Base-by-base conservation (phyloP, 1,140 invertebrate species). In the Helicoverpa armigera region DNA sequence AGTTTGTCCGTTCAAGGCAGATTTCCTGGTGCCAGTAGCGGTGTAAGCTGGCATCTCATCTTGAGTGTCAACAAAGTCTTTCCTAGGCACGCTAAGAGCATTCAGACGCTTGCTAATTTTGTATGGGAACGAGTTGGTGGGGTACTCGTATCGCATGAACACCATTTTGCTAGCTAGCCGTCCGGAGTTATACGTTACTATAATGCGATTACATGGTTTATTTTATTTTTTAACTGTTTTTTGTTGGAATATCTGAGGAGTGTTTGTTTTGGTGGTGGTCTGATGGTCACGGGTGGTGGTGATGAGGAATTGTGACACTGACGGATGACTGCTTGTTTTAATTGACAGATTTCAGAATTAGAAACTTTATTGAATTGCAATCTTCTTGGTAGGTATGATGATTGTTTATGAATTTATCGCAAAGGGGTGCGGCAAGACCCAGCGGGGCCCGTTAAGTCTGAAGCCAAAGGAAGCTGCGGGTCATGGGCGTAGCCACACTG, bases 91-190 rank as follows among this genome's bases (percentile, higher is more conserved):
- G 76, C 93, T 93, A 31, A 94, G 78, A 5, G 91, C 83, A 65
- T 94, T 93, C 51, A 91, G 74, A 35, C 93, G 85, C 63, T 82
- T 91, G 0, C 82, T 51, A 81, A 94, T 94, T 77, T 91, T 93
- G 82, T 94, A 94, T 0, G 92, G 92, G 31, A 89, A 94, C 4
- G 87, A 88, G 11, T 12, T 63, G 0, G 92, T 91, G 0, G 93
- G 93, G 3, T 81, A 87, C 74, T 94, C 93, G 5, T 50, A 16
- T 12, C 56, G 16, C 16, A 5, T 50, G 60, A 81, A 89, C 51
- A 84, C 88, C 93, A 94, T 94, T 50, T 70, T 88, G 82, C 11
- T 23, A 83, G 86, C 87, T 91, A 90, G 88, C 90, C 87, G 83
- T 80, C 88, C 88, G 72, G 85, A 92, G 88, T 88, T 89, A 87